These are phyloP conservation scores for Nomada hirtipes DNA, from an alignment of 2,888 invertebrate genomes.

Conservation along the genomic window DNA sequence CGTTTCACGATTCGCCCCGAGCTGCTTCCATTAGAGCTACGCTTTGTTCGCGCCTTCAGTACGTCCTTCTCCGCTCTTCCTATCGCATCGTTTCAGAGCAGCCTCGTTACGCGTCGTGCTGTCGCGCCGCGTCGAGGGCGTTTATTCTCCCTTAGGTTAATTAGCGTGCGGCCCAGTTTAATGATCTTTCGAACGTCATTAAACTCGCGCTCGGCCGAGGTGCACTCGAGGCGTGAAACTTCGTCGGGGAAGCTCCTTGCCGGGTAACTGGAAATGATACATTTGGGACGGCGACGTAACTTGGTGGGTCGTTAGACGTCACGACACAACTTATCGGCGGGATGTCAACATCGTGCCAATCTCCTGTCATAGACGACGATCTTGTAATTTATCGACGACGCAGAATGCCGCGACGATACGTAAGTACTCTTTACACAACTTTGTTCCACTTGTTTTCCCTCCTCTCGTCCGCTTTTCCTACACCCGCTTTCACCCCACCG, in stretches of 20 bases:
- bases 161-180: conserved; percentile 51
- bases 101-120: conserved; percentile 22
- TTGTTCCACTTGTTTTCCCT: neutral
- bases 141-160: conserved; percentile 35
- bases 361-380: conserved; percentile 47
- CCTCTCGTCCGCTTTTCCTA: neutral
- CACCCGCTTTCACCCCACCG: neutral
- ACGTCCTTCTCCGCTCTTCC: conserved; percentile 1
- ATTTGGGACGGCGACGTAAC: conserved; percentile 47
- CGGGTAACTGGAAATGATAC: conserved; percentile 57
- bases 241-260: conserved; percentile 24
- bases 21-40: conserved; percentile 12
- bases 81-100: neutral
- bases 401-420: conserved; percentile 39
- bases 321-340: conserved; percentile 56
- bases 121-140: conserved; percentile 20
- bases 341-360: conserved; percentile 63
- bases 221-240: conserved; percentile 47
- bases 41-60: conserved; percentile 30
- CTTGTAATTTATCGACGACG: conserved; percentile 46
- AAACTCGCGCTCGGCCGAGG: conserved; percentile 30
- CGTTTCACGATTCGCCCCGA: neutral
- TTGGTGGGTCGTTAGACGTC: conserved; percentile 52
- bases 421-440: conserved; percentile 29
- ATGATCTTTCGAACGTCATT: conserved; percentile 52